Conservation (phyloP, 2,113 vertebrate genomes). For the Rhea pennata region DNA sequence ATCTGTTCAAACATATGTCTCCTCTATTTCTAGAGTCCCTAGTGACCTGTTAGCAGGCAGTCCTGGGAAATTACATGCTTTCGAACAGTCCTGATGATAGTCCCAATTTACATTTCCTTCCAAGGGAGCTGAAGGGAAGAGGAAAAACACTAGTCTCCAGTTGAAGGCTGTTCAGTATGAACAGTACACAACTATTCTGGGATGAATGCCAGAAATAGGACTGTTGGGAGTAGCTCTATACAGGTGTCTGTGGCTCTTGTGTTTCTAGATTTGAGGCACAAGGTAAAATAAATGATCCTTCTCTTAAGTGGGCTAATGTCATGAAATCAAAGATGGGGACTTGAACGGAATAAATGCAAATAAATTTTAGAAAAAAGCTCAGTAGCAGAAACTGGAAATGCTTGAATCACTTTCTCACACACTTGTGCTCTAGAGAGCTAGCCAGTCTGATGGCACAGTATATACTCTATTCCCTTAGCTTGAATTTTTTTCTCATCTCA, state of each 20-base stretch:
- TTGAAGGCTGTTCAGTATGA: neutral
- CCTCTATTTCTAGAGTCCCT: neutral
- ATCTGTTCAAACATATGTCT: neutral
- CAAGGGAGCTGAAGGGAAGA: neutral
- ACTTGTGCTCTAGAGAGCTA: neutral
- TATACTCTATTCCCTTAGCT: neutral
- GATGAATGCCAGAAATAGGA: neutral
- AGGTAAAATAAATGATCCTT: neutral
- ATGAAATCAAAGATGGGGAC: neutral
- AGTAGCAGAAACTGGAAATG: neutral
- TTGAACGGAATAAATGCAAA: neutral
- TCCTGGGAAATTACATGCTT: neutral
- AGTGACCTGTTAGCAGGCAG: neutral
- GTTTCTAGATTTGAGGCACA: neutral
- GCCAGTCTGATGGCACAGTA: neutral
- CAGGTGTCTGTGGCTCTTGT: neutral
- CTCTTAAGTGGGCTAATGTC: neutral
- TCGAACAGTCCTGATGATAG: neutral
- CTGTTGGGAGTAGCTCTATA: neutral
- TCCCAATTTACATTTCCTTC: neutral
- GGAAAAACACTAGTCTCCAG: neutral
- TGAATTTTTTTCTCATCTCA: neutral
- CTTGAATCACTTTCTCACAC: neutral
- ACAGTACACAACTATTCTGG: neutral
- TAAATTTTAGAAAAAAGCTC: neutral